Percentiles rank a stretch among this genome's conserved stretches.
These are phyloP conservation scores for Pseudococcus viburni DNA, from an alignment of 2,888 invertebrate genomes.

Conservation along the genomic window DNA sequence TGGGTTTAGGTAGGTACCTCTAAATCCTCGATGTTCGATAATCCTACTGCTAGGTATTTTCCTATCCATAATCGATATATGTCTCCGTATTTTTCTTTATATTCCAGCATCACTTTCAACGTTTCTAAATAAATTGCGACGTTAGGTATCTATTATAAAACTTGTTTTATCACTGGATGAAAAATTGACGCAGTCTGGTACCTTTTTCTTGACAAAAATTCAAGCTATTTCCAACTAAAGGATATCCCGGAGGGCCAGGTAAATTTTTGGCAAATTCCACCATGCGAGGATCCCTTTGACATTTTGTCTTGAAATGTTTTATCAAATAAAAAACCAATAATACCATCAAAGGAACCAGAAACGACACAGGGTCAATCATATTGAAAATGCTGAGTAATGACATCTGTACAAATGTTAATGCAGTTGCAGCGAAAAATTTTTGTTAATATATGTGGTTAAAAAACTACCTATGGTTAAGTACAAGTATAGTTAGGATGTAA, in stretches of 20 bases:
- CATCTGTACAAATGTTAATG: not conserved
- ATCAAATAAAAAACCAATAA: not conserved
- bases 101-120: not conserved
- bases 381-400: not conserved
- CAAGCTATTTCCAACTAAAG: conserved; percentile 2
- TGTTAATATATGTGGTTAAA: not conserved
- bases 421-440: not conserved
- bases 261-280: conserved; percentile 39
- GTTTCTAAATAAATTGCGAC: not conserved
- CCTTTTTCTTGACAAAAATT: conserved; percentile 11
- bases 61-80: conserved; percentile 49
- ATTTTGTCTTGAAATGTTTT: not conserved
- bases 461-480: too few species aligned
- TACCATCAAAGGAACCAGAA: not conserved
- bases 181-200: not conserved
- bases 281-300: conserved; percentile 25
- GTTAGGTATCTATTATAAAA: too few species aligned
- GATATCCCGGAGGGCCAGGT: conserved; percentile 17
- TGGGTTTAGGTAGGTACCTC: not conserved
- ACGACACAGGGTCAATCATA: not conserved
- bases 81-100: conserved; percentile 41
- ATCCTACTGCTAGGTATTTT: conserved; percentile 29
- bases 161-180: not conserved
- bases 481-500: too few species aligned
- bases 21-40: conserved; percentile 45